phyloP scores from a whole-genome alignment of 2,888 invertebrate genomes.

The Tubulanus polymorphus region DNA sequence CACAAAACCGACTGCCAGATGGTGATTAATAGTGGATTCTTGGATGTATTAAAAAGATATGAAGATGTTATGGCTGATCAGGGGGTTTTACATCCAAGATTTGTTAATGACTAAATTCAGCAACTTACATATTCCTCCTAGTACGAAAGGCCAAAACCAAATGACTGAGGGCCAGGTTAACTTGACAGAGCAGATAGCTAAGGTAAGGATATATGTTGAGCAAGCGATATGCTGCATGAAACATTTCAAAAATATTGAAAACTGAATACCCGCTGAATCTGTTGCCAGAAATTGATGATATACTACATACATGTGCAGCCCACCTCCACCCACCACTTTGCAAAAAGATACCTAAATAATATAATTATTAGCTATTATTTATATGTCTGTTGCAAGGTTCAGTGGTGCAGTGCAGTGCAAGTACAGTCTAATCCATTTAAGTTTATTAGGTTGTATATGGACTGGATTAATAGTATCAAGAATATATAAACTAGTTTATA shows the following conservation, averaged over 20 bases:
- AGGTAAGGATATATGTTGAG: conserved; percentile 18
- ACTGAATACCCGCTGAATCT: conserved; percentile 11
- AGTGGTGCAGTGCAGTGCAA: no score
- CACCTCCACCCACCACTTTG: no score
- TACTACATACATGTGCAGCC: no score
- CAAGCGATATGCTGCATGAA: conserved; percentile 16
- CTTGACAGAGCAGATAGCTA: conserved; percentile 12
- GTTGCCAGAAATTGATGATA: conserved; percentile 15
- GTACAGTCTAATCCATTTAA: no score
- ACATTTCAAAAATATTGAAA: conserved; percentile 12
- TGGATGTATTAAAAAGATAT: conserved; percentile 11
- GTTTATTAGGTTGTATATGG: no score
- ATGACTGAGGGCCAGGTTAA: conserved; percentile 6
- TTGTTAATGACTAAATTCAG: conserved; percentile 7
- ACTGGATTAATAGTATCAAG: no score
- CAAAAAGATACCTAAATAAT: no score
- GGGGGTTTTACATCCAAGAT: conserved; percentile 17
- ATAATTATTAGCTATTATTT: no score
- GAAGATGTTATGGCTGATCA: conserved; percentile 20
- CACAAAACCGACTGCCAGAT: no score
- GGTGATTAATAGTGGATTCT: conserved; percentile 12
- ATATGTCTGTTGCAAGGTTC: no score
- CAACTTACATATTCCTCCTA: conserved; percentile 12
- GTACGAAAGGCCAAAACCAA: conserved; percentile 1
- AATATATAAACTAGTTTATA: no score